Evolutionary conservation across 2,888 invertebrate species (phyloP), one percentile per base, ranked within the genome.

Genomic region (Resseliella maxima): DNA sequence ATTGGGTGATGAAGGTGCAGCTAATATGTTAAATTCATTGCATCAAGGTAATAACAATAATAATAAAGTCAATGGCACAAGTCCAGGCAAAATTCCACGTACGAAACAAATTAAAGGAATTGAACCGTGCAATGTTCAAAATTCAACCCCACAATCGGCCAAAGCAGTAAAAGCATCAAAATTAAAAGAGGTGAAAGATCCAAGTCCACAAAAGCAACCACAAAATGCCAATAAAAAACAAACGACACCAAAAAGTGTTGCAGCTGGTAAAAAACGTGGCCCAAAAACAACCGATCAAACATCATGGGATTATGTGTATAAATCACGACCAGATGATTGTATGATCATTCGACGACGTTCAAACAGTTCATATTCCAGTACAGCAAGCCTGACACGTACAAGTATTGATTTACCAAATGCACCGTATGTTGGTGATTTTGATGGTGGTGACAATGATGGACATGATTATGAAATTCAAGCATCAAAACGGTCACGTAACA

Each of bases 1-100:
- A 86, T 91, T 97, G 87, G 95, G 95, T 91, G 97, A 97, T 90
- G 97, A 97, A 89, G 96, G 97, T 0, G 96, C 96, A 2, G 95
- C 96, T 0, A 96, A 96, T 90, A 95, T 97, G 94, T 92, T 97
- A 72, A 96, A 95, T 89, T 95, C 96, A 35, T 93, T 96, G 0
- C 95, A 96, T 88, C 92, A 89, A 10, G 88, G 89, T 87, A 89
- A 88, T 38, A 88, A 88, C 85, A 88, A 88, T 86, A 87, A 87
- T 46, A 88, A 88, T 24, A 87, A 87, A 72, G 92, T 92, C 81
- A 92, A 92, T 54, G 86, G 87, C 87, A 85, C 86, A 85, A 15
- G 85, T 87, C 85, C 86, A 86, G 72, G 86, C 86, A 89, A 92
- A 92, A 64, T 90, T 91, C 38, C 36, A 27, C 92, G 92, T 88